Conservation (phyloP, 2,113 vertebrate genomes). For the Romanogobio albipinnatus region DNA sequence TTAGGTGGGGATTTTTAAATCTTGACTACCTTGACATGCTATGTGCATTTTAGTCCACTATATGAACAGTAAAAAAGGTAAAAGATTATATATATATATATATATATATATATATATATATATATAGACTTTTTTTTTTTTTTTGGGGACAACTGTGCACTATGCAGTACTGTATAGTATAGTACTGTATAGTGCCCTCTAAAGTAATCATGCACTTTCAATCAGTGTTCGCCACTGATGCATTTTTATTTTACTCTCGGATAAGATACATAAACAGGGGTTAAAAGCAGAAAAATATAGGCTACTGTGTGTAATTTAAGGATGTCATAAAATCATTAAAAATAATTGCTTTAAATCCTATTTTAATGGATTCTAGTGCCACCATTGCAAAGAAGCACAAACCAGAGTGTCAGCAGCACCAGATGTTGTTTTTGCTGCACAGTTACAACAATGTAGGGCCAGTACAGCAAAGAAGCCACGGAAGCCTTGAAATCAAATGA, state of each 20-base stretch:
- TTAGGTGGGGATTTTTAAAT: constrained; percentile 31
- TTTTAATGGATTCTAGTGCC: constrained; percentile 69
- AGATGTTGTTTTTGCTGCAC: constrained; percentile 75
- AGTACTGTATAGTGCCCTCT: constrained; percentile 9
- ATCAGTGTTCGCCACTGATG: constrained; percentile 33
- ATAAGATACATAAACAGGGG: constrained; percentile 62
- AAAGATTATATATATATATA: no score
- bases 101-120: no score
- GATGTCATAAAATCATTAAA: constrained; percentile 10
- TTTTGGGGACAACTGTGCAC: constrained; percentile 59
- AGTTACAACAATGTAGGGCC: constrained; percentile 74
- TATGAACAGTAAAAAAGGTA: constrained; percentile 37
- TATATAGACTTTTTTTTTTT: no score
- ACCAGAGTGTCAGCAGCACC: constrained; percentile 74
- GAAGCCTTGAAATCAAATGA: constrained; percentile 71
- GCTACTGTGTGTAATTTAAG: constrained; percentile 5
- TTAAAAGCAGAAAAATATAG: constrained; percentile 58
- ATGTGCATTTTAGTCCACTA: constrained; percentile 41
- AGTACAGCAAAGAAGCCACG: constrained; percentile 58
- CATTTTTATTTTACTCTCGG: constrained; percentile 49
- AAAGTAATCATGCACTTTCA: constrained; percentile 61
- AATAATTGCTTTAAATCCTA: constrained; percentile 50
- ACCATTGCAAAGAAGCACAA: constrained; percentile 80
- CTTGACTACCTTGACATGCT: neutral
- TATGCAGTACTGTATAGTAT: constrained; percentile 67